Evolutionary conservation across 2,113 vertebrate species (phyloP).

Genomic region (Anseranas semipalmata): DNA sequence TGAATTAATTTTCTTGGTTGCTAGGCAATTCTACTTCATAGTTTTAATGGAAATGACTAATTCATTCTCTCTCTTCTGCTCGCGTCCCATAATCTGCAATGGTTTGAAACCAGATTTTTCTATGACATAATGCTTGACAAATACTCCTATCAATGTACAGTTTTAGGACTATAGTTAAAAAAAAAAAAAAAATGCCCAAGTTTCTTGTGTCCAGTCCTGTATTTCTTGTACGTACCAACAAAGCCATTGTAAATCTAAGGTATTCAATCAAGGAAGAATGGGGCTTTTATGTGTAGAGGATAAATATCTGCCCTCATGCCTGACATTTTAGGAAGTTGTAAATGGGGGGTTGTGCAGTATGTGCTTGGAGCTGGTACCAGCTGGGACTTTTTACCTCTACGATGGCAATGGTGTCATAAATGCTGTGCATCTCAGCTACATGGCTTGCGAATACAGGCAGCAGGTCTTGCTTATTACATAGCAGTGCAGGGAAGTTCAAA

Average conservation of each 20-base stretch:
- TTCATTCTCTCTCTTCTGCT: neutral
- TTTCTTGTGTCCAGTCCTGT: neutral
- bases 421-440: neutral
- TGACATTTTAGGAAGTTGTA: neutral
- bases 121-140: slow-evolving; percentile 17
- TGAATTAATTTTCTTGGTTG: slow-evolving; percentile 67
- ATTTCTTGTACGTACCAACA: neutral
- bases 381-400: neutral
- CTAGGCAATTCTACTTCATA: slow-evolving; percentile 64
- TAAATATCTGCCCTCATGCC: neutral
- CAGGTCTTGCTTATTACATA: neutral
- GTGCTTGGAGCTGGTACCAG: neutral
- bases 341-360: neutral
- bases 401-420: neutral
- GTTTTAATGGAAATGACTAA: slow-evolving; percentile 66
- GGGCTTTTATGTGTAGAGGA: neutral
- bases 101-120: neutral
- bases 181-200: neutral
- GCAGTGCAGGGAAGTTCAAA: neutral
- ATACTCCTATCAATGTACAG: neutral
- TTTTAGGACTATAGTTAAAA: neutral
- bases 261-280: neutral
- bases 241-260: neutral
- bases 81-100: slow-evolving; percentile 23
- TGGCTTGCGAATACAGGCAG: neutral